These are phyloP conservation scores for Osedax fenrisi DNA, from an alignment of 2,888 invertebrate genomes.

Conservation along the genomic window DNA sequence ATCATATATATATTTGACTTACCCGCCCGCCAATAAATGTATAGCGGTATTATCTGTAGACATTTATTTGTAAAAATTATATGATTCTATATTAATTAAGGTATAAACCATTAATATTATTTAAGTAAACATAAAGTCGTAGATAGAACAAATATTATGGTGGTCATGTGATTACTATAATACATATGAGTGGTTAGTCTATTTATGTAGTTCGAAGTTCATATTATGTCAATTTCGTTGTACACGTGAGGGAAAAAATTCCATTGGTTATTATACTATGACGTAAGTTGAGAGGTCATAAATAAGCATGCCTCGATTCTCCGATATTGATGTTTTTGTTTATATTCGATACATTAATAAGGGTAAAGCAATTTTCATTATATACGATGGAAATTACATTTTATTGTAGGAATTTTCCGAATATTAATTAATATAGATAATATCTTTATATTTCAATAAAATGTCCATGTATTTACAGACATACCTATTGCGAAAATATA, in stretches of 20 bases:
- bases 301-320: background rate
- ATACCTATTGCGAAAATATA: too few relatives aligned
- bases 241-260: background rate
- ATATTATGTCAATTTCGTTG: background rate
- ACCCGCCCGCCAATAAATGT: background rate
- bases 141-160: background rate
- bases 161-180: background rate
- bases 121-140: background rate
- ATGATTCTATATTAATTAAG: background rate
- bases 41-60: background rate
- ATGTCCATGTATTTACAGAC: too few relatives aligned
- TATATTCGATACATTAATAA: background rate
- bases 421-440: too few relatives aligned
- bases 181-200: background rate
- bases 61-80: background rate
- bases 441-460: too few relatives aligned
- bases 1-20: background rate
- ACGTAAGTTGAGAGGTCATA: background rate
- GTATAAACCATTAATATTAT: background rate
- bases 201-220: background rate
- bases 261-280: background rate
- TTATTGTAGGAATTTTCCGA: too few relatives aligned
- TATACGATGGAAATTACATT: too few relatives aligned
- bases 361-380: background rate
- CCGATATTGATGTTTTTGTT: background rate